Conservation (phyloP, 1,140 invertebrate genomes). For the Leptopilina boulardi region DNA sequence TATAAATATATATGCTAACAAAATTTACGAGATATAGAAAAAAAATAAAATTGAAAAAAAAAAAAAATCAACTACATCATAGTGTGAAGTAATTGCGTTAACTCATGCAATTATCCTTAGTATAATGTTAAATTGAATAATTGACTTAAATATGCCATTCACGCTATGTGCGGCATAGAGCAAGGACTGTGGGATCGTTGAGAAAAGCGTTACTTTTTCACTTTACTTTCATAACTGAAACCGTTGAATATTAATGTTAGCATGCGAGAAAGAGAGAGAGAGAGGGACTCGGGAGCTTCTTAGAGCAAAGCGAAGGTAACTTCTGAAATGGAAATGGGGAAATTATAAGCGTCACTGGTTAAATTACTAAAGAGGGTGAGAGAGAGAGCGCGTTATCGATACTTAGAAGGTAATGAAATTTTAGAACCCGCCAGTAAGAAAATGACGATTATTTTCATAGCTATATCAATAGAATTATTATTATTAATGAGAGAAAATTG, state of each 20-base stretch:
- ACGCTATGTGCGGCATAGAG: constrained; percentile 18
- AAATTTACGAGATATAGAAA: no score
- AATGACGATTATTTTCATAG: no score
- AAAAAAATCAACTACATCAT: no score
- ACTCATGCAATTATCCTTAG: constrained; percentile 13
- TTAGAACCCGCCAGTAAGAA: background rate
- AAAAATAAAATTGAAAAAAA: constrained; percentile 7
- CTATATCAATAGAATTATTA: no score
- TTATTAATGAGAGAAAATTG: no score
- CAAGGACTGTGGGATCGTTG: constrained; percentile 13
- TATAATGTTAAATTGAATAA: constrained; percentile 28
- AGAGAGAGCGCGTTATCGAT: background rate
- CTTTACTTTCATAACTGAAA: constrained; percentile 75
- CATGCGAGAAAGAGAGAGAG: constrained; percentile 54
- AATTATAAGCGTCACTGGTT: constrained; percentile 72
- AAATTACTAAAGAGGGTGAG: no score
- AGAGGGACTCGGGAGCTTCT: constrained; percentile 58
- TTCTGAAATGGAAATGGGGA: constrained; percentile 70
- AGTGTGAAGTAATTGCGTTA: constrained; percentile 22
- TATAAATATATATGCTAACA: no score
- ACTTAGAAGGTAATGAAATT: constrained; percentile 16
- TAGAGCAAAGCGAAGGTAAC: constrained; percentile 50
- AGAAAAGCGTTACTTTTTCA: constrained; percentile 71
- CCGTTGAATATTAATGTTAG: constrained; percentile 73
- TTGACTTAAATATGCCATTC: constrained; percentile 31